Evolutionary conservation across 2,888 invertebrate genomes (phyloP).

Genomic region (Cheilosia grossa): DNA sequence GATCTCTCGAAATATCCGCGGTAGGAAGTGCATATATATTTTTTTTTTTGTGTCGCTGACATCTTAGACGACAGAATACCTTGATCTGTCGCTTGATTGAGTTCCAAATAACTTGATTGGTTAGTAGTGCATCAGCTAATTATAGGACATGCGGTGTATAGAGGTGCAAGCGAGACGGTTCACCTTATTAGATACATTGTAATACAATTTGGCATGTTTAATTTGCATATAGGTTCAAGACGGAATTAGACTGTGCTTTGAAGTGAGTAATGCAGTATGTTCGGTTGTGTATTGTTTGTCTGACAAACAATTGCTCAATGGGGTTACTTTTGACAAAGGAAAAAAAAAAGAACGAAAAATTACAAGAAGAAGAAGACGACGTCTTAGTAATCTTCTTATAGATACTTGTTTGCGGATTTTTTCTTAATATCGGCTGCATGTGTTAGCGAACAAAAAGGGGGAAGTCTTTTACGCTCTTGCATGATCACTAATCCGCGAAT

Average conservation of each 20-base stretch:
- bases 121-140: conserved; percentile 49
- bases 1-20: conserved; percentile 18
- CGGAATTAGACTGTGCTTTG: conserved; percentile 62
- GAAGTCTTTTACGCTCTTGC: conserved; percentile 53
- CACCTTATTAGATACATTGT: conserved; percentile 38
- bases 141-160: background rate
- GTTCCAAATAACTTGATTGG: conserved; percentile 30
- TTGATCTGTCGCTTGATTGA: conserved; percentile 58
- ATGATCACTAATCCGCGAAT: conserved; percentile 74
- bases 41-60: conserved; percentile 2
- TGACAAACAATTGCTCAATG: conserved; percentile 68
- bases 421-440: conserved; percentile 44
- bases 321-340: conserved; percentile 69
- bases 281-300: conserved; percentile 14
- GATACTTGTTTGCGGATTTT: conserved; percentile 60
- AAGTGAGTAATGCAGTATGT: conserved; percentile 20
- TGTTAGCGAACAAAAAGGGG: conserved; percentile 50
- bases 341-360: background rate
- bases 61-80: conserved; percentile 49
- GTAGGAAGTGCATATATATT: conserved; percentile 37
- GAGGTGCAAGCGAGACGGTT: conserved; percentile 2
- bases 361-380: conserved; percentile 1
- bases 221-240: conserved; percentile 42
- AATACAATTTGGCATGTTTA: conserved; percentile 18
- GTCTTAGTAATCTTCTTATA: conserved; percentile 69